Conservation (phyloP, 2,113 vertebrate species). For the Salminus brasiliensis region DNA sequence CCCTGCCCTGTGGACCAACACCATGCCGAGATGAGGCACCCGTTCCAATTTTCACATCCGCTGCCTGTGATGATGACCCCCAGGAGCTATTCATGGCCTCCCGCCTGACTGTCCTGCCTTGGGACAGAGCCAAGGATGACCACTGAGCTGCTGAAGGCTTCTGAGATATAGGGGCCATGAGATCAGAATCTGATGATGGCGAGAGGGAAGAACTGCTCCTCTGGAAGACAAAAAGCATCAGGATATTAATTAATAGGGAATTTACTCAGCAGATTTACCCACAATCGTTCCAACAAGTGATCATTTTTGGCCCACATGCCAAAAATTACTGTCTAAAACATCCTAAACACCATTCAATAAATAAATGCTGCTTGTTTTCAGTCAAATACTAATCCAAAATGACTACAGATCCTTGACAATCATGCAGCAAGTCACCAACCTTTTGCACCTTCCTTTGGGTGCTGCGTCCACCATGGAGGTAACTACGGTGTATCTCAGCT, state of each 20-base stretch:
- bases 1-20: constrained; percentile 48
- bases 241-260: not conserved
- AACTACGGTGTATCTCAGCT: constrained; percentile 89
- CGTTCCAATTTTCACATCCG: constrained; percentile 54
- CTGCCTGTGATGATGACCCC: constrained; percentile 57
- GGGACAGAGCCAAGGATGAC: constrained; percentile 71
- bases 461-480: constrained; percentile 86
- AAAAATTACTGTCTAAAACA: not conserved
- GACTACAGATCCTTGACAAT: not conserved
- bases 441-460: constrained; percentile 85
- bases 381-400: no score
- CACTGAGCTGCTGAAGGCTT: constrained; percentile 72
- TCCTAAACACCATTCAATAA: no score
- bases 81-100: constrained; percentile 49
- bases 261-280: no score
- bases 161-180: constrained; percentile 55
- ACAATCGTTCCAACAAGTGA: not conserved
- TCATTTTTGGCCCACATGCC: not conserved
- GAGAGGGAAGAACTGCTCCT: constrained; percentile 60
- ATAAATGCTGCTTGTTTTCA: no score
- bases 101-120: constrained; percentile 62
- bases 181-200: constrained; percentile 55
- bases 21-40: constrained; percentile 50
- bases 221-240: constrained; percentile 48
- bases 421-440: not conserved